Percentiles rank a stretch among this genome's conserved stretches.
Conservation (phyloP, 2,888 invertebrate species). For the Drosophila acutilabella region DNA sequence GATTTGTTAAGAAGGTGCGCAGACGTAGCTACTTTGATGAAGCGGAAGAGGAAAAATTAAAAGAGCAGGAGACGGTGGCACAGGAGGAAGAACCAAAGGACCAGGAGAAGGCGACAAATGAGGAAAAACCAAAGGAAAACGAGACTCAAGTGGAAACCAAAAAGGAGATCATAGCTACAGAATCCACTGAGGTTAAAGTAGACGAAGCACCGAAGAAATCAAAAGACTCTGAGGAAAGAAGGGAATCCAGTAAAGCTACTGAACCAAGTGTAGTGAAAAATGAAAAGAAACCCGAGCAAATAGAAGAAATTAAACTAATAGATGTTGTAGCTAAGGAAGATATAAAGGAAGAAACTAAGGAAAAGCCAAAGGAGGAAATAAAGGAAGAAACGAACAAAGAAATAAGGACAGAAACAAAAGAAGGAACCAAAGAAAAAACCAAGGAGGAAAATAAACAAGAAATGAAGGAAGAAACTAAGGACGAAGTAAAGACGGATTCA, state of each 20-base stretch:
- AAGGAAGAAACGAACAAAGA: not conserved
- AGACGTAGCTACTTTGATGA: constrained; percentile 81
- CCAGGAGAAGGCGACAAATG: not conserved
- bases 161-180: not conserved
- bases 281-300: not conserved
- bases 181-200: not conserved
- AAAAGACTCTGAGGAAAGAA: not conserved
- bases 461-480: not conserved
- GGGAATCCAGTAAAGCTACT: not conserved
- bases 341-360: not conserved
- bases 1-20: constrained; percentile 83
- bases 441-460: not conserved
- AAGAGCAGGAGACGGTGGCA: not conserved
- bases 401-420: not conserved
- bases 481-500: not conserved
- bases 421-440: not conserved
- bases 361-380: not conserved
- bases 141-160: not conserved
- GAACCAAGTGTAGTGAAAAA: not conserved
- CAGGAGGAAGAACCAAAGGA: constrained; percentile 1
- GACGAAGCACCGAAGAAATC: not conserved
- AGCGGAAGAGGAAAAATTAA: constrained; percentile 68
- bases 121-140: not conserved
- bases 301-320: not conserved
- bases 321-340: not conserved